Base-by-base conservation (phyloP, 2,113 vertebrate species). In the Semicossyphus pulcher region DNA sequence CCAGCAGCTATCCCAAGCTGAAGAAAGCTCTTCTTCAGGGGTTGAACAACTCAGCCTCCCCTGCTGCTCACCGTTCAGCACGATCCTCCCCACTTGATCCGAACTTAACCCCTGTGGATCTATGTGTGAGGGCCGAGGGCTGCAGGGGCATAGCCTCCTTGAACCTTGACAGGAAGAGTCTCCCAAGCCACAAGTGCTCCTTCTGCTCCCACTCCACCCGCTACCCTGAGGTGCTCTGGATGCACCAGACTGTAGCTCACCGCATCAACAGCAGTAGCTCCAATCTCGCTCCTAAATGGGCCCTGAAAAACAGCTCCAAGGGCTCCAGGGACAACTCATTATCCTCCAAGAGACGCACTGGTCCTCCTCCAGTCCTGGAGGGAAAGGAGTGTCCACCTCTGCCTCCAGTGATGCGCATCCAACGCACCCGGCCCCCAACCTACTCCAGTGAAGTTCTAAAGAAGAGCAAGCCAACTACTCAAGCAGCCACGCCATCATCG, bases 211-310 rank as follows among this genome's bases (percentile, higher is more conserved):
- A 99, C 84, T 93, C 94, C 85, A 97, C 96, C 48, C 93, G 92
- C 82, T 99, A 97, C 84, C 97, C 96, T 0, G 97, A 99, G 92
- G 96, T 97, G 47, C 93, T 99, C 47, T 97, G 96, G 96, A 96
- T 99, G 95, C 97, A 99, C 81, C 95, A 97, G 89, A 95, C 94
- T 21, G 89, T 97, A 83, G 95, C 95, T 92, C 97, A 99, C 92
- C 94, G 94, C 78, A 94, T 98, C 88, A 96, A 94, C 85, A 94
- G 95, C 87, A 94, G 86, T 34, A 95, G 95, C 88, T 95, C 90
- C 56, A 90, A 91, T 0, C 70, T 94, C 69, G 95, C 94, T 3
- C 97, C 97, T 0, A 94, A 92, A 26, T 97, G 97, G 97, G 94
- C 94, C 34, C 91, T 94, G 84, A 95, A 94, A 82, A 95, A 90